Base-by-base conservation (phyloP, 2,888 invertebrate genomes). In the Drosophila multiciliata region DNA sequence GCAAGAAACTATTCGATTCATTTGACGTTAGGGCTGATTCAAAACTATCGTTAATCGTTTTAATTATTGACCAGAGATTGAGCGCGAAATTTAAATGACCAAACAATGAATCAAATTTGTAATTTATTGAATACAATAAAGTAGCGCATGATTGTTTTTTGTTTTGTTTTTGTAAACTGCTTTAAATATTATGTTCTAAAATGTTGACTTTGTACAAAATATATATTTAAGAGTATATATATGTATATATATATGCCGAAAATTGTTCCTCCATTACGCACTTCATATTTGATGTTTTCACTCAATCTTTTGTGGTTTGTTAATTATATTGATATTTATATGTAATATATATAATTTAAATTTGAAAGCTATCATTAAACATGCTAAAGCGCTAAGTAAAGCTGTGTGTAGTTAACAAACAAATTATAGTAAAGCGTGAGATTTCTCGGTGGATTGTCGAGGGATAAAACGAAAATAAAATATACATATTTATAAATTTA, bases 161-260 rank as follows among this genome's bases (percentile, higher is more conserved):
- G 85, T 85, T 53, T 12, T 20, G 23, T 86, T 79, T 48, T 78
- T 88, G 81, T 81, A 79, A 73, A 78, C 73, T 67, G 70, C 50
- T 68, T 87, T 80, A 72, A 82, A 87, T 80, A 80, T 88, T 81
- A 86, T 78, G 78, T 66, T 82, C 80, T 89, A 87, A 88, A 86
- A 88, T 89, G 76, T 81, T 87, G 72, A 87, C 80, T 89, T 89
- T 87, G 89, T 87, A 87, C 90, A 87, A 87, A 87, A 87, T 88
- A 87, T 89, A 73, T 84, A 59, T 76, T 83, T 78, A 69, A 55
- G 55, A 38, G 60, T 77, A 70, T 89, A 80, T 45, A 45, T 40
- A 40, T 42, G 58, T 75, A 68, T 88, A 80, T 45, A 45, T 45
- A 45, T 82, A 83, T 88, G 90, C 90, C 90, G 82, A 87, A 87